These are phyloP conservation scores for Heliconius erato DNA, from an alignment of 2,888 invertebrate genomes.

Conservation along the genomic window DNA sequence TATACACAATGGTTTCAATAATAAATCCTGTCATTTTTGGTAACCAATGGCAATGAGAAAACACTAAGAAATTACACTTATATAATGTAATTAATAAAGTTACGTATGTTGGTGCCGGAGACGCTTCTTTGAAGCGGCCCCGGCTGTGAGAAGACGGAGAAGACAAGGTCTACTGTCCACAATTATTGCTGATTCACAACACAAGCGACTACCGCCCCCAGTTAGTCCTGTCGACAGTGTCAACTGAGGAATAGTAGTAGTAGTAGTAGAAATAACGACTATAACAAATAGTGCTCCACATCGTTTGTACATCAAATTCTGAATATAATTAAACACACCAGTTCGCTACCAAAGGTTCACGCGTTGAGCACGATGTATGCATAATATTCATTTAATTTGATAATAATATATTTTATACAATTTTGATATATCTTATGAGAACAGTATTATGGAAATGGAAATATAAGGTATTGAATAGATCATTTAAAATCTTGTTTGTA, in stretches of 20 bases:
- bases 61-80: constrained; percentile 79
- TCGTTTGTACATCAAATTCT: constrained; percentile 43
- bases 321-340: constrained; percentile 32
- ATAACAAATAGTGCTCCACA: constrained; percentile 40
- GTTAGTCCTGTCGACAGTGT: constrained; percentile 18
- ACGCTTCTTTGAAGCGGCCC: constrained; percentile 74
- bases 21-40: constrained; percentile 85
- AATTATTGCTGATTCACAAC: constrained; percentile 82
- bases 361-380: constrained; percentile 45
- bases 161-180: constrained; percentile 65
- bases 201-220: constrained; percentile 44
- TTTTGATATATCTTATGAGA: constrained; percentile 42
- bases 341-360: constrained; percentile 37
- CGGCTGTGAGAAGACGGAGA: constrained; percentile 71
- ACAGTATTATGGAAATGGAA: constrained; percentile 44
- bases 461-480: constrained; percentile 38
- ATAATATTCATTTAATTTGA: constrained; percentile 35
- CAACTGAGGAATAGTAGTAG: constrained; percentile 28
- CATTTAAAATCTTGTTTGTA: constrained; percentile 62
- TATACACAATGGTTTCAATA: constrained; percentile 83
- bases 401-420: constrained; percentile 44
- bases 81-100: constrained; percentile 71
- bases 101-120: constrained; percentile 77
- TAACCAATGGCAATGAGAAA: constrained; percentile 85
- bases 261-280: constrained; percentile 9